Evolutionary conservation across 2,888 invertebrate species (phyloP).

Genomic region (Cosmopolites sordidus): DNA sequence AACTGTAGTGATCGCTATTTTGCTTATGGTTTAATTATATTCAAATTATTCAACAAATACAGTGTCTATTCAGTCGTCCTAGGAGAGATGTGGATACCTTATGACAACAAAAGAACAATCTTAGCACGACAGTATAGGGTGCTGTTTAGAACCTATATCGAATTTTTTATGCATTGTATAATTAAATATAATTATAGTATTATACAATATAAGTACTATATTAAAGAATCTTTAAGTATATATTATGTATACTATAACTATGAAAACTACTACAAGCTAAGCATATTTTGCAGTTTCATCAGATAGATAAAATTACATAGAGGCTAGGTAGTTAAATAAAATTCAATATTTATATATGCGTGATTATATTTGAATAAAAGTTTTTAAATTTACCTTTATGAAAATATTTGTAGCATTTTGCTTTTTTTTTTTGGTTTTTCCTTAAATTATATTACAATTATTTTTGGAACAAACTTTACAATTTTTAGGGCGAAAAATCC

Average conservation of each 20-base stretch:
- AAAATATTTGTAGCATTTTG: conserved; percentile 49
- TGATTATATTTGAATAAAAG: conserved; percentile 49
- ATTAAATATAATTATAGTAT: conserved; percentile 28
- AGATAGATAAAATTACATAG: conserved; percentile 30
- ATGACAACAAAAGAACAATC: conserved; percentile 21
- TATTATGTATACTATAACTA: conserved; percentile 26
- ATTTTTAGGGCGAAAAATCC: conserved; percentile 35
- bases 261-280: conserved; percentile 30
- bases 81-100: conserved; percentile 17
- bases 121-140: conserved; percentile 29
- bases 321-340: conserved; percentile 39
- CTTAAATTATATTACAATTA: conserved; percentile 47
- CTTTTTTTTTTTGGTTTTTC: conserved; percentile 32
- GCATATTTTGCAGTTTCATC: conserved; percentile 28
- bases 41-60: conserved; percentile 28
- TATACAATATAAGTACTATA: conserved; percentile 30
- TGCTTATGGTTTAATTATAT: conserved; percentile 28
- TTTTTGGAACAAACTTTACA: conserved; percentile 46
- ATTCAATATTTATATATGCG: conserved; percentile 44
- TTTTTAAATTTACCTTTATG: conserved; percentile 46
- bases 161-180: conserved; percentile 26
- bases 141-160: conserved; percentile 28
- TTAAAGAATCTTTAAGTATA: conserved; percentile 25
- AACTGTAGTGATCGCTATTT: conserved; percentile 29
- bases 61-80: conserved; percentile 28